Conservation (phyloP, 1,140 invertebrate genomes). For the Anoplophora glabripennis region DNA sequence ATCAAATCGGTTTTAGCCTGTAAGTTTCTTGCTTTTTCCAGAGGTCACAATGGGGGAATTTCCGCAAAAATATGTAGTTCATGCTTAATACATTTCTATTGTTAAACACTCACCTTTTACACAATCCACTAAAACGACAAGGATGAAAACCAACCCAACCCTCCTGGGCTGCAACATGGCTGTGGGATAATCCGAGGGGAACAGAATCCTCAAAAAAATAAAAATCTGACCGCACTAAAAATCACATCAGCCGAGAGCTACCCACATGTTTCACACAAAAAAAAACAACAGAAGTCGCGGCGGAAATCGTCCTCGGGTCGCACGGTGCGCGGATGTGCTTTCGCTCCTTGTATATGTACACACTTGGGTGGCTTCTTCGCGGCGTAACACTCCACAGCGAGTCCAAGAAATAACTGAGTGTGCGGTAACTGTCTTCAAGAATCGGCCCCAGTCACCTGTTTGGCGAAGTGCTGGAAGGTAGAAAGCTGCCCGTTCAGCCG, state of each 20-base stretch:
- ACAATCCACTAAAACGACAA: conserved; percentile 9
- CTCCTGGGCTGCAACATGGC: conserved; percentile 9
- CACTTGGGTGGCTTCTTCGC: no score
- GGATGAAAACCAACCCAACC: conserved; percentile 1
- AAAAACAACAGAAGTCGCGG: no score
- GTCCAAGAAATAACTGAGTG: conserved; percentile 15
- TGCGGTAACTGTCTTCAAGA: conserved; percentile 14
- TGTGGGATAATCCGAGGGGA: neutral
- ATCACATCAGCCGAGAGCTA: neutral
- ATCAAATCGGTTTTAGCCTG: no score
- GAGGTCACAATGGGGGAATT: no score
- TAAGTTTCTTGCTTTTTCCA: no score
- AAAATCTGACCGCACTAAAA: neutral
- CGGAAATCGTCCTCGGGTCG: no score
- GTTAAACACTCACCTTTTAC: conserved; percentile 6
- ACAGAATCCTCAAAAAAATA: neutral
- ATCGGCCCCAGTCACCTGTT: conserved; percentile 12
- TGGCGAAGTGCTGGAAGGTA: conserved; percentile 12
- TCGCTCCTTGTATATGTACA: no score
- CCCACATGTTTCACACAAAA: neutral
- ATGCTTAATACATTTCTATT: no score
- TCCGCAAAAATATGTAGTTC: no score
- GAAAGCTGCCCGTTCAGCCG: conserved; percentile 6
- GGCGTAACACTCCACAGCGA: neutral
- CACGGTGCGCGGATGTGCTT: no score